These are phyloP conservation scores for Alexandromys oeconomus DNA, from an alignment of 2,797 vertebrate species.

Conservation along the genomic window DNA sequence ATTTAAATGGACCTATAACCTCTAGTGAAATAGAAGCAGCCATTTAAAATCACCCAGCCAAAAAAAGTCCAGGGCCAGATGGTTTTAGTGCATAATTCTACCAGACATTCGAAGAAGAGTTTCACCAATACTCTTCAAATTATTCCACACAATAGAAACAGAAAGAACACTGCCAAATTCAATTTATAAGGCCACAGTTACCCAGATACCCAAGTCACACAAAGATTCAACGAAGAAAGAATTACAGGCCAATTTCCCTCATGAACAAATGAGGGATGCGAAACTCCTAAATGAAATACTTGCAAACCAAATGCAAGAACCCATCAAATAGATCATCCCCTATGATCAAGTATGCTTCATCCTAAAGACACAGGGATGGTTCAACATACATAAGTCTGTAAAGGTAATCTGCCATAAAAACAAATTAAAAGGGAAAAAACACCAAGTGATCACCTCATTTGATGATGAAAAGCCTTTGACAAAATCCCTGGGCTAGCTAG, in stretches of 20 bases:
- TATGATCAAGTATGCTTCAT: not conserved
- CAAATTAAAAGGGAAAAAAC: not conserved
- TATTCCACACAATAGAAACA: not conserved
- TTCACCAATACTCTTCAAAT: not conserved
- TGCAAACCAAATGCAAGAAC: not conserved
- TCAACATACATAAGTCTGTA: not conserved
- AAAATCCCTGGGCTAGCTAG: not conserved
- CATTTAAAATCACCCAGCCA: not conserved
- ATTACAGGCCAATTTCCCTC: not conserved
- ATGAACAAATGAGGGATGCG: not conserved
- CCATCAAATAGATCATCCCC: not conserved
- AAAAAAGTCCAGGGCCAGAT: not conserved
- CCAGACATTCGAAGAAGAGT: not conserved
- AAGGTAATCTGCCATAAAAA: not conserved
- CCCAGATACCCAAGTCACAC: not conserved
- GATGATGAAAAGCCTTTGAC: not conserved
- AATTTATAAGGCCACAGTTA: not conserved
- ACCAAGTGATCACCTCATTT: not conserved
- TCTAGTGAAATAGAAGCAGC: not conserved
- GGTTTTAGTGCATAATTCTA: not conserved
- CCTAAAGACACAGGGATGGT: not conserved
- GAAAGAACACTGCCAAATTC: not conserved
- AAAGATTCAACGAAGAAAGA: not conserved
- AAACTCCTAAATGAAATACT: not conserved
- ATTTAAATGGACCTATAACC: not conserved